Conservation (phyloP, 1,140 invertebrate genomes). For the Hetaerina americana region DNA sequence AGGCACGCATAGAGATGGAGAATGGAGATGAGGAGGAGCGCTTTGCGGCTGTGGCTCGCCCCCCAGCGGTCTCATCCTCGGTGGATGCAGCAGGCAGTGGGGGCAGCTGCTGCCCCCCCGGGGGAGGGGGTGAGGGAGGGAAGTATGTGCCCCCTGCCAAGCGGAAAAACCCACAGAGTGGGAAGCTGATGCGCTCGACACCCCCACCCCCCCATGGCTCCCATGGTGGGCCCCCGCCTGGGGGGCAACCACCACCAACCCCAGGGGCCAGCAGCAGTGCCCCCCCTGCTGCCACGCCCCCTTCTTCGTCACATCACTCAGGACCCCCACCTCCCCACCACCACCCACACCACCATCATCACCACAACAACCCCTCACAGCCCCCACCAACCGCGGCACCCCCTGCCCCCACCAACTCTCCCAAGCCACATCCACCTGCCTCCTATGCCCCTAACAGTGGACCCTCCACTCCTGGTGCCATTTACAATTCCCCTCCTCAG, state of each 20-base stretch:
- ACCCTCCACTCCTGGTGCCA: not conserved
- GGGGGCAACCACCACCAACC: constrained; percentile 26
- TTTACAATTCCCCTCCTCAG: not conserved
- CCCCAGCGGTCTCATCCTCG: constrained; percentile 13
- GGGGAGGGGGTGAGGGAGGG: constrained; percentile 25
- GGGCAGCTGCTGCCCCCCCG: constrained; percentile 12
- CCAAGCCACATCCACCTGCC: not conserved
- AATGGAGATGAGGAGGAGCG: constrained; percentile 84
- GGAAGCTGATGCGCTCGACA: constrained; percentile 40
- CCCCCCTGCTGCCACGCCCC: constrained; percentile 19
- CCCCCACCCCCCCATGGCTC: constrained; percentile 29
- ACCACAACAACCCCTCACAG: not conserved
- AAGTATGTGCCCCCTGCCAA: constrained; percentile 68
- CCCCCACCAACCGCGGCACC: not conserved
- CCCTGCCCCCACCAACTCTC: not conserved
- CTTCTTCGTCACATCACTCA: constrained; percentile 11
- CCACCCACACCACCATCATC: not conserved
- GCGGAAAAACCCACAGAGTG: constrained; percentile 45
- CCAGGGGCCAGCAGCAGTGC: constrained; percentile 5
- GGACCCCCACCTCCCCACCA: constrained; percentile 8
- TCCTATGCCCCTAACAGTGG: not conserved
- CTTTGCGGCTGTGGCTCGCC: constrained; percentile 58
- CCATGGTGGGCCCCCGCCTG: constrained; percentile 26
- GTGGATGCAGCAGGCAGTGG: constrained; percentile 4
- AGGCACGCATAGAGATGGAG: constrained; percentile 68